These are phyloP conservation scores for Cotesia glomerata DNA, from an alignment of 1,140 invertebrate species.

Conservation along the genomic window DNA sequence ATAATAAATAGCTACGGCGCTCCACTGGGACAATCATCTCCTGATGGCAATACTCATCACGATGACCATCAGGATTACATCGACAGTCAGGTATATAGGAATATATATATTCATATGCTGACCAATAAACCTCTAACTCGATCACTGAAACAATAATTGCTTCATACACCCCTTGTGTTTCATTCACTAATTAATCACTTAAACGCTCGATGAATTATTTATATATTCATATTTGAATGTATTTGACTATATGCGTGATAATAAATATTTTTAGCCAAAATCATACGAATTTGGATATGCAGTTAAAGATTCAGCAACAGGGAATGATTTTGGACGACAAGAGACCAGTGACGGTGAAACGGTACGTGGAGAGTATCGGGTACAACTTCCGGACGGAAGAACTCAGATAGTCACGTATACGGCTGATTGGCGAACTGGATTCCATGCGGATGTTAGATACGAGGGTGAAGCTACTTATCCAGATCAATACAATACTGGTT, in stretches of 20 bases:
- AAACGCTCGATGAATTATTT: conserved; percentile 26
- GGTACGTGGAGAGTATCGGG: conserved; percentile 75
- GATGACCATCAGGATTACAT: conserved; percentile 58
- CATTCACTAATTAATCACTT: conserved; percentile 18
- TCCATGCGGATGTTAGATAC: conserved; percentile 80
- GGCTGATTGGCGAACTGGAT: conserved; percentile 79
- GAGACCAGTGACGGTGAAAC: conserved; percentile 77
- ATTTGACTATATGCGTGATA: too few species aligned
- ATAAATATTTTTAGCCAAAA: conserved; percentile 68
- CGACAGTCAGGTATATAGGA: conserved; percentile 52
- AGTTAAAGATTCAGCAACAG: conserved; percentile 75
- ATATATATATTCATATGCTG: neutral
- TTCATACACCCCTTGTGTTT: conserved; percentile 8
- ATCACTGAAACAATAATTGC: conserved; percentile 19
- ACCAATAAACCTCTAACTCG: neutral
- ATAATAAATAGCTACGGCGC: conserved; percentile 55
- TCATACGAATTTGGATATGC: conserved; percentile 82
- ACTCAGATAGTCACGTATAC: conserved; percentile 77
- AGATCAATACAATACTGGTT: conserved; percentile 56
- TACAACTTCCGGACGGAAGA: conserved; percentile 76
- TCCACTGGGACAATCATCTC: conserved; percentile 38
- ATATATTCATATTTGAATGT: too few species aligned
- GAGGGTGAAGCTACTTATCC: conserved; percentile 74
- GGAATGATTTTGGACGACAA: conserved; percentile 74
- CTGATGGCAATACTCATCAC: conserved; percentile 38